These are phyloP conservation scores for Parazoanthus swiftii DNA, from an alignment of 92 coral and sea anemone genomes.

Conservation along the genomic window DNA sequence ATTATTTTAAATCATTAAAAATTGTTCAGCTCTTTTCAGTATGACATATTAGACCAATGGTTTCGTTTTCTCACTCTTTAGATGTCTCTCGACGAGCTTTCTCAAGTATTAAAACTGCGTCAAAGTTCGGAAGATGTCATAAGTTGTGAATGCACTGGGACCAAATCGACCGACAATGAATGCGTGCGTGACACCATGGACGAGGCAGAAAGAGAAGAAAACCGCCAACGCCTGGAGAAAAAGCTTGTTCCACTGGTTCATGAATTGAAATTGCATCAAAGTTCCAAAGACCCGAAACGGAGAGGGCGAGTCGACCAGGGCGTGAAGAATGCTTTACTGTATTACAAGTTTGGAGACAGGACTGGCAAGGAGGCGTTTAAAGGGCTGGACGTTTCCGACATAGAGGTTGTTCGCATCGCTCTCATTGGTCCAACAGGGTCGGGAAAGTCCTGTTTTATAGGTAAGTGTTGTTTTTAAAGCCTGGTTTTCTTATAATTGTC, in stretches of 20 bases:
- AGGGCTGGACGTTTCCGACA: slow-evolving; percentile 64
- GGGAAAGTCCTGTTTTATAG: slow-evolving; percentile 83
- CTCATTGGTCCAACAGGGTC: slow-evolving; percentile 83
- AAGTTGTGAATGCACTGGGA: background rate
- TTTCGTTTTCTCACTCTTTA: background rate
- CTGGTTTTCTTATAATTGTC: too few relatives aligned
- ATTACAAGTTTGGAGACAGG: slow-evolving; percentile 62
- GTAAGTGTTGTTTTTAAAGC: slow-evolving; percentile 40
- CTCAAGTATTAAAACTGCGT: background rate
- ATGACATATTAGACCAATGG: background rate
- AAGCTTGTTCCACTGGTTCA: slow-evolving; percentile 13
- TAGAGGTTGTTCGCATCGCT: slow-evolving; percentile 63
- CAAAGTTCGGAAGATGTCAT: background rate
- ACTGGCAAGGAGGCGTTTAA: slow-evolving; percentile 41
- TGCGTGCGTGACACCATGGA: background rate
- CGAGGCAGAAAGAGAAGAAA: slow-evolving; percentile 2
- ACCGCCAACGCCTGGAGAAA: slow-evolving; percentile 8
- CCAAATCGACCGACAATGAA: background rate
- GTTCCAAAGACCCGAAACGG: background rate
- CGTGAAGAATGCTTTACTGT: slow-evolving; percentile 52
- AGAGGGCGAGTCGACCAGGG: slow-evolving; percentile 20
- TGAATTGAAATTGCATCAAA: slow-evolving; percentile 23
- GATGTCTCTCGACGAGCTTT: slow-evolving; percentile 34
- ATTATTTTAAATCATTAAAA: too few relatives aligned
- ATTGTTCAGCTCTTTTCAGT: background rate